Evolutionary conservation across 2,113 vertebrate genomes (phyloP).

Genomic region (Merops nubicus): DNA sequence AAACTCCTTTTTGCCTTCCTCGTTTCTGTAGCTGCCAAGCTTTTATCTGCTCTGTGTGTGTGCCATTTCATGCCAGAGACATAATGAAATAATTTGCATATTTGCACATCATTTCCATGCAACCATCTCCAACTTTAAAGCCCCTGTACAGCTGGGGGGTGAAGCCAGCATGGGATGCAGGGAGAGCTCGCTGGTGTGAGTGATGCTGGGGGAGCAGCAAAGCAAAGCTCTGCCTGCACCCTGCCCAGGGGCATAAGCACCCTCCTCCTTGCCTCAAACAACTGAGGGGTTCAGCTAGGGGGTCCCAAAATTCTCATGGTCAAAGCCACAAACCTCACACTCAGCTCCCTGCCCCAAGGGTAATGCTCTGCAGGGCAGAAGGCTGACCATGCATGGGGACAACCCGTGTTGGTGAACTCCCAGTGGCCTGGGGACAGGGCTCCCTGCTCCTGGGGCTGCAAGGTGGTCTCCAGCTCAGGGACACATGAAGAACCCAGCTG

Average conservation of each 20-base stretch:
- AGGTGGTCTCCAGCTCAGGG: background rate
- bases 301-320: fast-evolving
- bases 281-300: background rate
- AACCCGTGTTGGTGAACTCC: fast-evolving
- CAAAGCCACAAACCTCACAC: fast-evolving
- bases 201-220: background rate
- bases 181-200: background rate
- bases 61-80: background rate
- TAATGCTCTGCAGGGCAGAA: fast-evolving
- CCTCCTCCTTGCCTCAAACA: background rate
- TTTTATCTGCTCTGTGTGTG: background rate
- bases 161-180: fast-evolving
- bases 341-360: background rate
- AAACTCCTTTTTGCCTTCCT: background rate
- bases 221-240: background rate
- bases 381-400: fast-evolving
- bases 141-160: fast-evolving
- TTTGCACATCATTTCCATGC: constrained; percentile 11
- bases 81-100: constrained; percentile 37
- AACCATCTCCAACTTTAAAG: background rate
- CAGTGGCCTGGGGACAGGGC: background rate
- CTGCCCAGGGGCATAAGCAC: fast-evolving
- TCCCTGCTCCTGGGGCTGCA: fast-evolving
- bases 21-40: constrained; percentile 14
- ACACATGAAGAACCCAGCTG: background rate